Conservation (phyloP, 2,888 invertebrate genomes). For the Mythimna impura region DNA sequence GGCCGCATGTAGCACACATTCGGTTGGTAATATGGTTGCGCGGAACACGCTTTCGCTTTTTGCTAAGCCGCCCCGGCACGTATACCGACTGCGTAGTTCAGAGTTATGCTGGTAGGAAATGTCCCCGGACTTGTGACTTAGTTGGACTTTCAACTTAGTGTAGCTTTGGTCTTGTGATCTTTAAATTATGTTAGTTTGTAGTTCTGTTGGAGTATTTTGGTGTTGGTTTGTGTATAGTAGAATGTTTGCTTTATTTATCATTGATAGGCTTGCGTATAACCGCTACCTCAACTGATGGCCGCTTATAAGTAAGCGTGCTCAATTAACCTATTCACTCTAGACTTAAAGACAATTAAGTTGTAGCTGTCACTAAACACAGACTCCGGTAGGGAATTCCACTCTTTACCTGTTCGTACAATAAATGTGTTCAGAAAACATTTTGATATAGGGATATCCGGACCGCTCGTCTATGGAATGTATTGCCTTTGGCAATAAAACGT, state of each 20-base stretch:
- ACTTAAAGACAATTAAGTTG: too few species aligned
- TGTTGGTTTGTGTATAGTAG: background rate
- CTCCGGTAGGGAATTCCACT: too few species aligned
- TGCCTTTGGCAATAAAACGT: too few species aligned
- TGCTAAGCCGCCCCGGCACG: slow-evolving; percentile 67
- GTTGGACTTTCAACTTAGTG: slow-evolving; percentile 40
- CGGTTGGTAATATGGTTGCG: slow-evolving; percentile 73
- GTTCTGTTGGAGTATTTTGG: slow-evolving; percentile 28
- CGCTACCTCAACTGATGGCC: too few species aligned
- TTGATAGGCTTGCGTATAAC: too few species aligned
- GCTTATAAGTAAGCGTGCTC: too few species aligned
- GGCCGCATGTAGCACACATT: slow-evolving; percentile 56
- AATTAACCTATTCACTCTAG: too few species aligned
- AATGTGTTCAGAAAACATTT: too few species aligned
- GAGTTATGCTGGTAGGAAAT: slow-evolving; percentile 47
- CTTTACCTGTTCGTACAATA: too few species aligned
- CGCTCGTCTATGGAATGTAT: too few species aligned
- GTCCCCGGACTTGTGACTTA: slow-evolving; percentile 41
- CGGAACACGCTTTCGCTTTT: slow-evolving; percentile 81
- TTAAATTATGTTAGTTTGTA: slow-evolving; percentile 45
- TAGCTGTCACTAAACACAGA: too few species aligned
- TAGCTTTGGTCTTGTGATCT: slow-evolving; percentile 41
- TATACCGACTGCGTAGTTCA: slow-evolving; percentile 29
- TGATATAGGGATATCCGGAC: too few species aligned
- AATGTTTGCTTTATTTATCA: background rate